Conservation (phyloP, 2,797 vertebrate species). For the Pangasius krempfi region DNA sequence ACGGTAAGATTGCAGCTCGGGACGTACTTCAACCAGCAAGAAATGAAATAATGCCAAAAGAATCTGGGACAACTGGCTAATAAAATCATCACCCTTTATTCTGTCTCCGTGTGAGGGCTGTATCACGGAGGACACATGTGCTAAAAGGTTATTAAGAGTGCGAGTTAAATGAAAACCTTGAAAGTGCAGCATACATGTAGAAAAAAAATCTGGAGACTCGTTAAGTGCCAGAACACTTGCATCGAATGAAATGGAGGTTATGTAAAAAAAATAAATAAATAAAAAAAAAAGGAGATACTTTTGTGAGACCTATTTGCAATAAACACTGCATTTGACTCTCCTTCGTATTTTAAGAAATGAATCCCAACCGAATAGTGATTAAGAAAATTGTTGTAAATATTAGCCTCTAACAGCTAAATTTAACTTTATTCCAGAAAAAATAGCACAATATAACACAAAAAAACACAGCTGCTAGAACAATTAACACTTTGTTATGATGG, state of each 20-base stretch:
- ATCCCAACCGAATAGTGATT: background rate
- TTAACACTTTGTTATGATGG: too few species aligned
- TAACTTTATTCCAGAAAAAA: background rate
- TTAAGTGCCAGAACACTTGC: too few species aligned
- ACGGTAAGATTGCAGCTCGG: background rate
- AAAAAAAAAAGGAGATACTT: background rate
- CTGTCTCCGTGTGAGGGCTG: background rate
- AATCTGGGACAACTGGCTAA: background rate
- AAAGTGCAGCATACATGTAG: too few species aligned
- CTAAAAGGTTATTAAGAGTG: too few species aligned
- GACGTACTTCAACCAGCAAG: background rate
- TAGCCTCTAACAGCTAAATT: background rate
- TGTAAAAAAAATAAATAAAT: too few species aligned
- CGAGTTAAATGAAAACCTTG: too few species aligned
- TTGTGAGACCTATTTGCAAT: background rate
- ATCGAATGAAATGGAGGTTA: background rate
- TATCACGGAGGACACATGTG: background rate
- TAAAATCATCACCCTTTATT: background rate
- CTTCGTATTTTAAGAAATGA: background rate
- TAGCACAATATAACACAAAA: too few species aligned
- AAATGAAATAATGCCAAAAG: background rate
- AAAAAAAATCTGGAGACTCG: too few species aligned
- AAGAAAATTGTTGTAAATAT: background rate
- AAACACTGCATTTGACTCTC: background rate
- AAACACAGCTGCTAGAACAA: too few species aligned